Evolutionary conservation across 2,888 invertebrate species (phyloP).

Genomic region (Cheilosia grossa): DNA sequence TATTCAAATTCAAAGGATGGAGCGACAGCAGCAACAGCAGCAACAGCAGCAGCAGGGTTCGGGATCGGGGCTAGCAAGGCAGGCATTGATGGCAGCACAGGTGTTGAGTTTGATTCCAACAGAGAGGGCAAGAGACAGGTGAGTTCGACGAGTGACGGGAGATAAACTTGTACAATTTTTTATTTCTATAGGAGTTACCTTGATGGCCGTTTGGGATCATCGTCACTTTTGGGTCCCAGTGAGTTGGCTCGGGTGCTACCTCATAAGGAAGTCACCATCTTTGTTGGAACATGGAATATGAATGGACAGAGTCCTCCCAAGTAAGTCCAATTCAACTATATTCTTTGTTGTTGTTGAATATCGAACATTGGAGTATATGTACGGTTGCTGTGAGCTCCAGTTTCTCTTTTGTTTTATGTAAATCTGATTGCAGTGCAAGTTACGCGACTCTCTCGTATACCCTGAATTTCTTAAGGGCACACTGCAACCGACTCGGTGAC

Average conservation of each 20-base stretch:
- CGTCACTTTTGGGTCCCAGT: conserved; percentile 91
- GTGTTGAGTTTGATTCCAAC: conserved; percentile 92
- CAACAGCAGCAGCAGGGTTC: conserved; percentile 60
- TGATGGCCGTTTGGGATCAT: conserved; percentile 91
- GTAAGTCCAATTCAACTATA: conserved; percentile 84
- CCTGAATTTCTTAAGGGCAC: too few relatives aligned
- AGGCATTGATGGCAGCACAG: conserved; percentile 90
- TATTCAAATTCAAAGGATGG: conserved; percentile 78
- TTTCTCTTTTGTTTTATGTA: too few relatives aligned
- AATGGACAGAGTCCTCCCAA: conserved; percentile 93
- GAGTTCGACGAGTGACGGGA: conserved; percentile 33
- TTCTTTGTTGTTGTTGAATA: too few relatives aligned
- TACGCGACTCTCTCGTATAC: too few relatives aligned
- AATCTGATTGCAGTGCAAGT: neutral
- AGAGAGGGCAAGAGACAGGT: conserved; percentile 91
- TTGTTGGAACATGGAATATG: conserved; percentile 98
- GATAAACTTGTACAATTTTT: conserved; percentile 1
- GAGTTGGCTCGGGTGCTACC: conserved; percentile 95
- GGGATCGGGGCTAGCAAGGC: conserved; percentile 85
- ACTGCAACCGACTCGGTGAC: too few relatives aligned
- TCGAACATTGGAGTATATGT: too few relatives aligned
- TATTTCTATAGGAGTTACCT: conserved; percentile 87
- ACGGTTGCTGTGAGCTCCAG: too few relatives aligned
- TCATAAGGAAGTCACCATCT: conserved; percentile 92
- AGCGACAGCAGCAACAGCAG: conserved; percentile 84